A percentile compares a stretch with the other conserved stretches of the same genome.
Evolutionary conservation across 1,140 invertebrate genomes (phyloP).

Genomic region (Lucilia sericata): DNA sequence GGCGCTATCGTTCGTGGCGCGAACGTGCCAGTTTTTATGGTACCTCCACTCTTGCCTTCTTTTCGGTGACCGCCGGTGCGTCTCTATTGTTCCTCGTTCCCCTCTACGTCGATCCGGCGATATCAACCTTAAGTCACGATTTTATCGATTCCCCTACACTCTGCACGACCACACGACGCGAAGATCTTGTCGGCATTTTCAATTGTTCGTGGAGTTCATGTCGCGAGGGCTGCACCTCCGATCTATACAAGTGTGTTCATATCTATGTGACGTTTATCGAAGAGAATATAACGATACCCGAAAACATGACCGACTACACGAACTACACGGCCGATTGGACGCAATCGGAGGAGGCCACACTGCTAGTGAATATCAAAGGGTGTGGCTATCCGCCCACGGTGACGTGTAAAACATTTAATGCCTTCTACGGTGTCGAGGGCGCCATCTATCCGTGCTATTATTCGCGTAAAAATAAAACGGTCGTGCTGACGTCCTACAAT

Average conservation of each 20-base stretch:
- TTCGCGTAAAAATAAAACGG: constrained; percentile 82
- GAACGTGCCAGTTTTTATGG: constrained; percentile 83
- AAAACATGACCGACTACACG: constrained; percentile 61
- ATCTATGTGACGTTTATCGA: constrained; percentile 81
- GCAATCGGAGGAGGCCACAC: constrained; percentile 74
- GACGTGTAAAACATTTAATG: constrained; percentile 86
- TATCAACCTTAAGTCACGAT: constrained; percentile 86
- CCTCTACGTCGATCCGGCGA: constrained; percentile 89
- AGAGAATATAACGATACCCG: constrained; percentile 65
- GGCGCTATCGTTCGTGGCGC: constrained; percentile 76
- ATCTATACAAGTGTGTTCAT: constrained; percentile 87
- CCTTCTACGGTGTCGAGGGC: constrained; percentile 80
- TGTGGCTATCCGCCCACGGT: constrained; percentile 90
- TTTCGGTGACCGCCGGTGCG: constrained; percentile 83
- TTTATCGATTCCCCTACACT: constrained; percentile 83
- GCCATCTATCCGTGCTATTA: constrained; percentile 86
- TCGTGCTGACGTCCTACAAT: constrained; percentile 84
- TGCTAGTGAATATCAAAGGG: constrained; percentile 84
- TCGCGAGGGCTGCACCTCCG: constrained; percentile 88
- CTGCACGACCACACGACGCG: constrained; percentile 81
- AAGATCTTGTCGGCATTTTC: constrained; percentile 80
- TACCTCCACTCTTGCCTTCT: constrained; percentile 81
- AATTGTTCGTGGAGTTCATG: constrained; percentile 91
- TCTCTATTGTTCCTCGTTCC: constrained; percentile 88
- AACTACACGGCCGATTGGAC: constrained; percentile 65